phyloP scores from a whole-genome alignment of 2,113 vertebrate genomes.

The Polypterus bichir region DNA sequence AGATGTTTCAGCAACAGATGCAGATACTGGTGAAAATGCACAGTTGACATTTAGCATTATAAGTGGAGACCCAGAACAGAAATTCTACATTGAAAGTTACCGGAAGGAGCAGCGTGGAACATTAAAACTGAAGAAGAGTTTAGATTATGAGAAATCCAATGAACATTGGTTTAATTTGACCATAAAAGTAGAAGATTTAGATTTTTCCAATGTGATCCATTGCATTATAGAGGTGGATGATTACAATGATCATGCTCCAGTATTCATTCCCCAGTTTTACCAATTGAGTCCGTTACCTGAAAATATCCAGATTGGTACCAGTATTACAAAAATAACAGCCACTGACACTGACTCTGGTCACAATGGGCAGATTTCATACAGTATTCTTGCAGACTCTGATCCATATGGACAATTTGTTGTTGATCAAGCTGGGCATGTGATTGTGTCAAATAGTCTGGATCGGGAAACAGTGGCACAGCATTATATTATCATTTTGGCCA shows the following conservation, averaged over 20 bases:
- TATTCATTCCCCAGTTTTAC: conserved; percentile 62
- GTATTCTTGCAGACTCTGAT: conserved; percentile 59
- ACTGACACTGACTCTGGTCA: conserved; percentile 66
- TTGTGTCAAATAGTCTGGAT: conserved; percentile 55
- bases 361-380: conserved; percentile 65
- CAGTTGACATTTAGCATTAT: conserved; percentile 67
- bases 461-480: conserved; percentile 53
- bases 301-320: conserved; percentile 57
- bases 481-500: conserved; percentile 56
- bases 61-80: conserved; percentile 67
- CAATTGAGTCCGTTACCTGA: conserved; percentile 55
- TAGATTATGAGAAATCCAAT: conserved; percentile 67
- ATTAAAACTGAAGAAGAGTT: conserved; percentile 56
- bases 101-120: conserved; percentile 56
- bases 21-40: conserved; percentile 61
- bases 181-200: conserved; percentile 65
- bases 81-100: conserved; percentile 66
- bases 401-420: conserved; percentile 52
- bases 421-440: conserved; percentile 54
- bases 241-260: conserved; percentile 70
- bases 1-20: conserved; percentile 58
- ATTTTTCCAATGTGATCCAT: conserved; percentile 62
- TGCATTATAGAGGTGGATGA: conserved; percentile 73
- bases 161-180: conserved; percentile 76
- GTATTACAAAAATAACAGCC: conserved; percentile 53